Percentiles rank a stretch among this genome's conserved stretches.
These are phyloP conservation scores for Sarcophaga variegata DNA, from an alignment of 2,888 invertebrate species.

Conservation along the genomic window DNA sequence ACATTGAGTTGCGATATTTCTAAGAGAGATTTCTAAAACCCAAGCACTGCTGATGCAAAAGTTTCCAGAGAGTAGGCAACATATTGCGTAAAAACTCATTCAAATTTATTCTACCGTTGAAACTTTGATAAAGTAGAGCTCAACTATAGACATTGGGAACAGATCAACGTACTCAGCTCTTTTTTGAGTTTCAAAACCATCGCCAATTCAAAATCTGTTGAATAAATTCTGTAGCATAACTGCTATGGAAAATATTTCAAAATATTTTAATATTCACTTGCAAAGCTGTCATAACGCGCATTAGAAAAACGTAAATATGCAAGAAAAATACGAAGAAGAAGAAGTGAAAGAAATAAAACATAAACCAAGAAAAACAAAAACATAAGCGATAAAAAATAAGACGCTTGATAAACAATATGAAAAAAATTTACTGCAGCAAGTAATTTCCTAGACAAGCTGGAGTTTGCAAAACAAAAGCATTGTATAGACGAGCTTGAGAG, in stretches of 20 bases:
- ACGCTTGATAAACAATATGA: conserved; percentile 21
- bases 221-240: too few species aligned
- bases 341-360: background rate
- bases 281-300: background rate
- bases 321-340: background rate
- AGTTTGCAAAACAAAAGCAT: background rate
- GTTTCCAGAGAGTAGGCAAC: too few species aligned
- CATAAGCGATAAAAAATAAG: background rate
- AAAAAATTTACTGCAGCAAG: conserved; percentile 12
- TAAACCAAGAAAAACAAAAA: background rate
- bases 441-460: conserved; percentile 12
- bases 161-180: too few species aligned
- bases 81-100: too few species aligned
- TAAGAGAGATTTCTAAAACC: too few species aligned
- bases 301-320: background rate
- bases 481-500: background rate
- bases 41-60: too few species aligned
- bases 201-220: too few species aligned
- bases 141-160: too few species aligned
- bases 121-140: too few species aligned
- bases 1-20: too few species aligned
- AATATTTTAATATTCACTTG: conserved; percentile 6
- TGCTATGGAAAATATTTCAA: background rate
- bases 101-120: too few species aligned
- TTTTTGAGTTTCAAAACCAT: too few species aligned